A percentile compares a stretch with the other conserved stretches of the same genome.
Conservation (phyloP, 2,113 vertebrate species). For the Bos javanicus region DNA sequence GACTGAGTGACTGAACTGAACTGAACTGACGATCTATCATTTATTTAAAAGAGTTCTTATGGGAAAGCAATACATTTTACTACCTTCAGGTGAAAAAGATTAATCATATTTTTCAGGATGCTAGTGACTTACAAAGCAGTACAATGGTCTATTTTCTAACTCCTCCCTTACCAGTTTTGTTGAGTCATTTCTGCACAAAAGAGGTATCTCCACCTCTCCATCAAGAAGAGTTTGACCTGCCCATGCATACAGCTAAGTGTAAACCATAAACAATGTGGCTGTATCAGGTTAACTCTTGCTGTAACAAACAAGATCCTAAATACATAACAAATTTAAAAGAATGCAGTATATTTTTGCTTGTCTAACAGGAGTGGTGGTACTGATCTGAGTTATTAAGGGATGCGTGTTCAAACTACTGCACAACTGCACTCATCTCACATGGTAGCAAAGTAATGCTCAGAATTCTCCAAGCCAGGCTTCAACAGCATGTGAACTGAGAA, state of each 20-base stretch:
- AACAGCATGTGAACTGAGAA: background rate
- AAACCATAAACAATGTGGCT: background rate
- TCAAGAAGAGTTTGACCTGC: background rate
- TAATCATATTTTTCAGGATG: background rate
- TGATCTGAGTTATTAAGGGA: background rate
- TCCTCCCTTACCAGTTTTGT: background rate
- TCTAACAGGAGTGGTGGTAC: background rate
- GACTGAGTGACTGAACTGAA: background rate
- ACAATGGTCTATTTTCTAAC: background rate
- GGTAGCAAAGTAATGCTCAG: background rate
- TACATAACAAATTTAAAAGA: background rate
- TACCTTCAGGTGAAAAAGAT: background rate
- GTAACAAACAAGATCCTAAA: background rate
- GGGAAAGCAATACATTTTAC: background rate
- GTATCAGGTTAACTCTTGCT: background rate
- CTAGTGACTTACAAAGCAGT: background rate
- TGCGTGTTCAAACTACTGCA: background rate
- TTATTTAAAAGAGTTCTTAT: background rate
- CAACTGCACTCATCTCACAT: background rate
- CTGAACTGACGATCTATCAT: background rate
- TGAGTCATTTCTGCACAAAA: background rate
- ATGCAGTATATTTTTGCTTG: background rate
- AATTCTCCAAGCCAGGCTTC: background rate
- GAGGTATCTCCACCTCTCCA: background rate
- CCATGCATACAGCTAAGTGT: background rate